Evolutionary conservation across 2,888 invertebrate genomes (phyloP).

Genomic region (Diabrotica balteata): DNA sequence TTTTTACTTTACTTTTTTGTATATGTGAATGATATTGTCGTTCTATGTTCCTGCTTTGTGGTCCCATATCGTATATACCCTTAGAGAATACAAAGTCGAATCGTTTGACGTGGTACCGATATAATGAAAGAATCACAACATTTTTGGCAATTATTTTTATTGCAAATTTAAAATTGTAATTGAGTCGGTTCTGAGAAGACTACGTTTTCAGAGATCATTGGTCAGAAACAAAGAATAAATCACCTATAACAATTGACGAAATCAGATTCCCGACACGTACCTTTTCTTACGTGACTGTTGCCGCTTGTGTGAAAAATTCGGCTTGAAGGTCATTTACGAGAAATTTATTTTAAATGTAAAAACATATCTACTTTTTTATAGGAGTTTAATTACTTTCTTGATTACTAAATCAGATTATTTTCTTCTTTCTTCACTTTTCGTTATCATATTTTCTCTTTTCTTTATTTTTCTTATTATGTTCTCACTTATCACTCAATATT

Average conservation of each 20-base stretch:
- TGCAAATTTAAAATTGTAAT: conserved; percentile 22
- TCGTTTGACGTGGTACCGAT: no score
- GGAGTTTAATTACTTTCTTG: no score
- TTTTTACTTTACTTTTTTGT: no score
- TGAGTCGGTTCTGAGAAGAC: conserved; percentile 13
- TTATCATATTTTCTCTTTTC: no score
- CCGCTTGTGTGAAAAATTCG: conserved; percentile 9
- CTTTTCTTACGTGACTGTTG: conserved; percentile 17
- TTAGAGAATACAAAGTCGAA: no score
- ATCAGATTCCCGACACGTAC: conserved; percentile 17
- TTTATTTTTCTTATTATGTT: no score
- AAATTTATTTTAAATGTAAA: not conserved
- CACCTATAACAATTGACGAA: conserved; percentile 11
- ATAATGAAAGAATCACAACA: not conserved
- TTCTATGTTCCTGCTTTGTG: no score
- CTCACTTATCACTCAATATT: no score
- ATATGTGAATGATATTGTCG: no score
- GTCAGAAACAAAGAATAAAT: conserved; percentile 21
- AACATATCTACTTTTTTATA: not conserved
- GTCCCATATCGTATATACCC: no score
- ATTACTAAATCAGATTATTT: no score
- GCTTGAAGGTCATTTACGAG: conserved; percentile 2
- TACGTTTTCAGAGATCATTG: conserved; percentile 21
- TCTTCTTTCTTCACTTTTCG: no score
- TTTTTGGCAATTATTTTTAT: conserved; percentile 9